phyloP scores from a whole-genome alignment of 2,113 vertebrate genomes.

The Ailuropoda melanoleuca region DNA sequence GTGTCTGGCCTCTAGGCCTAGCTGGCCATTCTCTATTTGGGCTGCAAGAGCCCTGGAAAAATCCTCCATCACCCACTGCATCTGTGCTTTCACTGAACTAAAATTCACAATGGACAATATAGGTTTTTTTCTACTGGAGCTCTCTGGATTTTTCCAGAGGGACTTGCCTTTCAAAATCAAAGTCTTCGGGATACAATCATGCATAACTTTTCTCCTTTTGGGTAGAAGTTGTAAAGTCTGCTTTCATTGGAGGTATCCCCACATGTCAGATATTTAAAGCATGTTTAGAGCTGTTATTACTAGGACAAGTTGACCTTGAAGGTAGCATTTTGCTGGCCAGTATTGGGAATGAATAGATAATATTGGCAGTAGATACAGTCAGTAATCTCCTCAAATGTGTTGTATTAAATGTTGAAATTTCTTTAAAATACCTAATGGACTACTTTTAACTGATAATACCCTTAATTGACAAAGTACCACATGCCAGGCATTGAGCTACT shows the following conservation, averaged over 20 bases:
- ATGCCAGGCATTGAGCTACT: not conserved
- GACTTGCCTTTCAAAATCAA: not conserved
- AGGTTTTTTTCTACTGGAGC: too few species aligned
- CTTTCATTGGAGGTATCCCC: not conserved
- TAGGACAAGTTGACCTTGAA: not conserved
- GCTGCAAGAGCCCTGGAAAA: not conserved
- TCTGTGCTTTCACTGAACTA: not conserved
- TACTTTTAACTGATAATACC: not conserved
- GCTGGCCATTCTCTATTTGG: not conserved
- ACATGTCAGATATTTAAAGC: not conserved
- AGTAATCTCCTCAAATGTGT: not conserved
- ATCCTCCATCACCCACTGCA: fast-evolving
- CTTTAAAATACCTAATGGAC: not conserved
- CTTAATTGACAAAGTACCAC: not conserved
- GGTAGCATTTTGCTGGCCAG: not conserved
- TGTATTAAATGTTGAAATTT: constrained; percentile 5
- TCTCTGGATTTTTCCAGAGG: not conserved
- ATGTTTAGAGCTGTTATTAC: not conserved
- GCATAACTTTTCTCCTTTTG: not conserved
- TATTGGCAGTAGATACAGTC: not conserved
- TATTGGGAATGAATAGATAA: not conserved
- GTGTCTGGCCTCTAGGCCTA: not conserved
- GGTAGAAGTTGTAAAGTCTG: not conserved
- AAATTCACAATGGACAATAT: not conserved
- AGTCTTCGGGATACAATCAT: not conserved